These are phyloP conservation scores for Sebastes taczanowskii DNA, from an alignment of 2,797 vertebrate genomes.

Conservation along the genomic window DNA sequence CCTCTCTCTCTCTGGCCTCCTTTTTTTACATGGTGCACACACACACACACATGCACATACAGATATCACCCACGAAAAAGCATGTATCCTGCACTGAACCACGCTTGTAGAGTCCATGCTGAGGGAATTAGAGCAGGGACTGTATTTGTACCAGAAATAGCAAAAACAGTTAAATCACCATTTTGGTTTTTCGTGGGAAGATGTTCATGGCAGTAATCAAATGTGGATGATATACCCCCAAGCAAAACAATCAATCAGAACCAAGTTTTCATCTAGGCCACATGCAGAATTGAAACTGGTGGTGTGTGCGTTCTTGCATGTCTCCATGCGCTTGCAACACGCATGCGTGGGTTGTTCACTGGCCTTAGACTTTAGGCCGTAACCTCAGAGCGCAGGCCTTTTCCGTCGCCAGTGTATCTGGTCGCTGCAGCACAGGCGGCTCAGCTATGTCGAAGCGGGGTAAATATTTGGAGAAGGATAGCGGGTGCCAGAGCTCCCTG, in stretches of 20 bases:
- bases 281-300: background rate
- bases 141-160: constrained; percentile 30
- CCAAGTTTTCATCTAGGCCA: constrained; percentile 32
- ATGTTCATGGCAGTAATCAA: constrained; percentile 30
- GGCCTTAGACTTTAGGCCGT: constrained; percentile 48
- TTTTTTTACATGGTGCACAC: constrained; percentile 35
- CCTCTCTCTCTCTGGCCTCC: constrained; percentile 42
- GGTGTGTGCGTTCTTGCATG: background rate
- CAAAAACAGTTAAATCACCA: constrained; percentile 7
- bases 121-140: constrained; percentile 17
- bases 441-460: constrained; percentile 66
- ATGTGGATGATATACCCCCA: constrained; percentile 29
- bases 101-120: background rate
- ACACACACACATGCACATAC: constrained; percentile 7
- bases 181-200: constrained; percentile 22
- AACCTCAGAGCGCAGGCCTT: constrained; percentile 31
- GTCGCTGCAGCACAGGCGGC: constrained; percentile 61
- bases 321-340: background rate
- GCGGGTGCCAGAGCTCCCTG: constrained; percentile 59
- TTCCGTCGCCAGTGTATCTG: constrained; percentile 58
- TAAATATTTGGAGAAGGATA: constrained; percentile 80
- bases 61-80: constrained; percentile 8
- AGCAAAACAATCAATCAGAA: constrained; percentile 51
- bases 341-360: constrained; percentile 7
- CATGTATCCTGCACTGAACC: constrained; percentile 19